A percentile compares a stretch with the other conserved stretches of the same genome.
Conservation (phyloP, 2,888 invertebrate genomes). For the Deroplatys truncata region DNA sequence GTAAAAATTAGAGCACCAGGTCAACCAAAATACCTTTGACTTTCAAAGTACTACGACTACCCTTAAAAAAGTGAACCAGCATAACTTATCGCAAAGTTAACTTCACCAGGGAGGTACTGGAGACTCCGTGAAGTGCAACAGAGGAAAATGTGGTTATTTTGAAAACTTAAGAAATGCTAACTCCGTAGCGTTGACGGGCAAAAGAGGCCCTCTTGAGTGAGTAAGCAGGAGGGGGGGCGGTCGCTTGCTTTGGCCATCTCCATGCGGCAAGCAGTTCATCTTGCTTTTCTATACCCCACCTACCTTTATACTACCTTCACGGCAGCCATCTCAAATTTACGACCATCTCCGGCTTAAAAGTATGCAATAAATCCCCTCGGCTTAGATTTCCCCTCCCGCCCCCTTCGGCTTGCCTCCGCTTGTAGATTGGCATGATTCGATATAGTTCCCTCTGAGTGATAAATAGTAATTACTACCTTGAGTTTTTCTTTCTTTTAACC, state of each 20-base stretch:
- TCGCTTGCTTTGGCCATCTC: background rate
- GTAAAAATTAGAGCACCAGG: too few species aligned
- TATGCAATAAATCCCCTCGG: conserved; percentile 46
- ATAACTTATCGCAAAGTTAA: too few species aligned
- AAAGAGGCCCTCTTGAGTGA: background rate
- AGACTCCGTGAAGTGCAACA: too few species aligned
- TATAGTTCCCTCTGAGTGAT: conserved; percentile 33
- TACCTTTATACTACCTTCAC: conserved; percentile 22
- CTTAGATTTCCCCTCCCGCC: conserved; percentile 24
- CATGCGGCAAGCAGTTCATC: conserved; percentile 20
- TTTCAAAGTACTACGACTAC: too few species aligned
- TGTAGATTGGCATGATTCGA: conserved; percentile 34
- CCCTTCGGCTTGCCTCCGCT: conserved; percentile 1
- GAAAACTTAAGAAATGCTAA: background rate
- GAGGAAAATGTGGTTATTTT: background rate
- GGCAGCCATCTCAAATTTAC: conserved; percentile 44
- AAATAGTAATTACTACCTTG: conserved; percentile 34
- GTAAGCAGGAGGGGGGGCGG: background rate
- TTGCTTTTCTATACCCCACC: conserved; percentile 24
- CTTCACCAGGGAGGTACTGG: too few species aligned
- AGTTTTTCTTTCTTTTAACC: conserved; percentile 27
- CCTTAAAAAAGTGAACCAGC: too few species aligned
- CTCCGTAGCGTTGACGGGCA: background rate
- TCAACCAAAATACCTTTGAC: too few species aligned
- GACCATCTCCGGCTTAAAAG: conserved; percentile 49